Conservation (phyloP, 1,140 invertebrate genomes). For the Rhizoglyphus robini region DNA sequence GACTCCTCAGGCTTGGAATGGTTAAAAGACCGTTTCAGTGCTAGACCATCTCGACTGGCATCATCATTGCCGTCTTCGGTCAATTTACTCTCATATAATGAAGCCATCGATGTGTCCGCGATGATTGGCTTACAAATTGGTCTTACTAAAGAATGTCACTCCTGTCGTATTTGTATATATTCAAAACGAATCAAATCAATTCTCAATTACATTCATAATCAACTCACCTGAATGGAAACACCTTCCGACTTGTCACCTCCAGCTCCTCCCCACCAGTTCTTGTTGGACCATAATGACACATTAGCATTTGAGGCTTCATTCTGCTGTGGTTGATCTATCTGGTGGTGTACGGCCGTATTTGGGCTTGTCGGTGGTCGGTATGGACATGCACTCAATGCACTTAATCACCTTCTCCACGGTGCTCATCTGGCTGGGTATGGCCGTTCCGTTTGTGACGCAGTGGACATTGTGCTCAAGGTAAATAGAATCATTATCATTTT, state of each 20-base stretch:
- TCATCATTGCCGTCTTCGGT: constrained; percentile 5
- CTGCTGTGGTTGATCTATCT: too few relatives aligned
- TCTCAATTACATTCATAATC: background rate
- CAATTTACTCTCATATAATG: background rate
- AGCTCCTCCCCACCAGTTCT: background rate
- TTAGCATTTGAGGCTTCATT: too few relatives aligned
- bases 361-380: too few relatives aligned
- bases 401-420: too few relatives aligned
- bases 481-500: too few relatives aligned
- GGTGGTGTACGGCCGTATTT: too few relatives aligned
- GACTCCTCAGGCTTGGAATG: background rate
- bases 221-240: background rate
- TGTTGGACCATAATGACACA: too few relatives aligned
- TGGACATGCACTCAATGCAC: too few relatives aligned
- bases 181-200: background rate
- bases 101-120: background rate
- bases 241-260: background rate
- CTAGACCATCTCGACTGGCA: background rate
- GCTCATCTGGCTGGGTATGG: too few relatives aligned
- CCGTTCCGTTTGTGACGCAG: too few relatives aligned
- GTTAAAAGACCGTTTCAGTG: constrained; percentile 5
- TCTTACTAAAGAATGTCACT: constrained; percentile 14
- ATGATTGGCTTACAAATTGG: constrained; percentile 6
- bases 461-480: too few relatives aligned
- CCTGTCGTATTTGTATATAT: constrained; percentile 9